Evolutionary conservation across 1,140 invertebrate genomes (phyloP), one percentile per base, ranked within the genome.

Genomic region (Agraylea sexmaculata): DNA sequence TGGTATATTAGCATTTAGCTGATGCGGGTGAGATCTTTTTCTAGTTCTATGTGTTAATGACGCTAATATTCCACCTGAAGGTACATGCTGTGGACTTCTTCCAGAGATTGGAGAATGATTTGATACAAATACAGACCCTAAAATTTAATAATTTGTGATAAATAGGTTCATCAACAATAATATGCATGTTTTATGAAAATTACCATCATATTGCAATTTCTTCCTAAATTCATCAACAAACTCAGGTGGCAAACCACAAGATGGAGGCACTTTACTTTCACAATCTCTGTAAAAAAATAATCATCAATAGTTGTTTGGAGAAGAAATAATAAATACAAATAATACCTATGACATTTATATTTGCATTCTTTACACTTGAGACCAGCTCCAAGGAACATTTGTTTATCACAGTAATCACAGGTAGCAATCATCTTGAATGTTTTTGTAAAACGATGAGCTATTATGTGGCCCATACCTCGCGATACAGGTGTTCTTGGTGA

Each of bases 361-460:
- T 93, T 94, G 74, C 91, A 96, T 58, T 93, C 87, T 60, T 83
- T 92, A 64, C 92, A 96, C 60, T 87, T 91, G 35, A 87, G 71
- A 30, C 80, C 76, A 6, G 72, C 73, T 17, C 83, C 87, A 56
- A 88, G 80, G 53, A 90, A 82, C 70, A 95, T 89, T 60, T 86
- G 86, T 57, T 90, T 89, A 43, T 84, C 78, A 62, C 91, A 96
- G 53, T 82, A 80, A 60, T 89, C 83, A 68, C 91, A 96, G 1
- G 80, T 87, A 30, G 83, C 78, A 56, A 88, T 79, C 64, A 93
- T 78, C 58, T 89, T 90, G 60, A 91, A 80, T 2, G 76, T 81
- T 70, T 85, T 87, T 23, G 75, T 80, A 60, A 93, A 93, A 43
- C 88, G 78, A 73, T 96, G 91, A 45, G 80, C 77, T 48, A 94